These are phyloP conservation scores for Jacana jacana DNA, from an alignment of 2,113 vertebrate species.

Conservation along the genomic window DNA sequence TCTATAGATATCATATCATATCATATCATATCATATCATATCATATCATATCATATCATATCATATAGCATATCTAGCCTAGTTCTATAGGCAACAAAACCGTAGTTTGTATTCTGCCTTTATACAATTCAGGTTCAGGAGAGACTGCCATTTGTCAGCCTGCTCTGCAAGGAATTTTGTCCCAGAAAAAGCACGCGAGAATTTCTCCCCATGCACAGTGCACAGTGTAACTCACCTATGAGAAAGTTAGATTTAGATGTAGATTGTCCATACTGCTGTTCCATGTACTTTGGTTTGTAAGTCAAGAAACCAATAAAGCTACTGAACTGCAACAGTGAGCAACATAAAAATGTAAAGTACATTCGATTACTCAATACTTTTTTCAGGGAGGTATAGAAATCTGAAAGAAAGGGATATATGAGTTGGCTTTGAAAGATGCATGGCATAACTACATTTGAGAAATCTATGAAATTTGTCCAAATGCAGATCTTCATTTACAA, in stretches of 20 bases:
- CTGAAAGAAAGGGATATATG: slow-evolving; percentile 68
- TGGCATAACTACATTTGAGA: background rate
- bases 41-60: too few relatives aligned
- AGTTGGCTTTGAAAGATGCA: background rate
- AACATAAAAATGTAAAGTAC: slow-evolving; percentile 76
- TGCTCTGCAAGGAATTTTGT: background rate
- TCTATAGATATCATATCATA: too few relatives aligned
- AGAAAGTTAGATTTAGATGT: slow-evolving; percentile 85
- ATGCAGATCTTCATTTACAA: background rate
- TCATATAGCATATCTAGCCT: background rate
- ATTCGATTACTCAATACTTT: slow-evolving; percentile 78
- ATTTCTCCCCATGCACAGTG: background rate
- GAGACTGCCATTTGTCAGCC: background rate
- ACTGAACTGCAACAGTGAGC: slow-evolving; percentile 76
- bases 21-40: too few relatives aligned
- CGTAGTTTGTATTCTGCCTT: background rate
- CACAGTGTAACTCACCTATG: slow-evolving; percentile 75
- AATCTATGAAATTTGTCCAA: background rate
- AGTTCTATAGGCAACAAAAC: background rate
- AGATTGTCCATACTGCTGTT: slow-evolving; percentile 90
- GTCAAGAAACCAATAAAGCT: slow-evolving; percentile 82
- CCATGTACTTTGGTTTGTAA: slow-evolving; percentile 89
- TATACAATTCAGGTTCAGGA: background rate
- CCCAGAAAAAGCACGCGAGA: background rate
- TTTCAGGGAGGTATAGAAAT: slow-evolving; percentile 83